phyloP scores from a whole-genome alignment of 2,797 vertebrate genomes.

The Myripristis murdjan region DNA sequence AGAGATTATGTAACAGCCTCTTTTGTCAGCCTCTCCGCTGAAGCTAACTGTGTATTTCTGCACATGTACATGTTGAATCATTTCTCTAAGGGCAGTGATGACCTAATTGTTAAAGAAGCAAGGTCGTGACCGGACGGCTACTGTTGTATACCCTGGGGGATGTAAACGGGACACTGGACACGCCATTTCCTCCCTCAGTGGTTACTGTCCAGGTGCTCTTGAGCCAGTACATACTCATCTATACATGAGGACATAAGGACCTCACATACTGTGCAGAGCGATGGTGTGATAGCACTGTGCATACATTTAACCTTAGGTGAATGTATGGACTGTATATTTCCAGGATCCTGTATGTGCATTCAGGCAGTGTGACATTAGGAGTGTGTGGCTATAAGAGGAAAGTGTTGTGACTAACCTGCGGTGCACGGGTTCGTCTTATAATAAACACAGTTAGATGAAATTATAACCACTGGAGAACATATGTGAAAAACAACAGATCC shows the following conservation, averaged over 20 bases:
- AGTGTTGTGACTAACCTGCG: background rate
- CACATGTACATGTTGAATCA: too few relatives aligned
- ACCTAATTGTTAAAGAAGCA: background rate
- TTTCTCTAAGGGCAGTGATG: too few relatives aligned
- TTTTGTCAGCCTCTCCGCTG: background rate
- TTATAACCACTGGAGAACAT: background rate
- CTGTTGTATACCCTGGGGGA: background rate
- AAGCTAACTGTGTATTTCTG: too few relatives aligned
- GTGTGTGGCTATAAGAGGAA: too few relatives aligned
- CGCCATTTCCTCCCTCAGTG: background rate
- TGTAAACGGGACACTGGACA: background rate
- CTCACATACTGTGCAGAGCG: background rate
- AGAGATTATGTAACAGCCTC: slow-evolving; percentile 25
- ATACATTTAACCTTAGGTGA: background rate
- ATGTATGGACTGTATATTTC: too few relatives aligned
- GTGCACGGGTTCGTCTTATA: background rate
- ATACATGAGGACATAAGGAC: background rate
- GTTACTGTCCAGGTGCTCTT: background rate
- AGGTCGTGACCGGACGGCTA: background rate
- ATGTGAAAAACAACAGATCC: background rate
- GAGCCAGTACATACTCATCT: background rate
- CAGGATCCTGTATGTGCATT: background rate
- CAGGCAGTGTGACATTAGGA: background rate
- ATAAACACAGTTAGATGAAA: background rate
- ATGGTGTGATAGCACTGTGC: too few relatives aligned